These are phyloP conservation scores for Thereuonema tuberculata DNA, from an alignment of 1,140 invertebrate genomes.

Conservation along the genomic window DNA sequence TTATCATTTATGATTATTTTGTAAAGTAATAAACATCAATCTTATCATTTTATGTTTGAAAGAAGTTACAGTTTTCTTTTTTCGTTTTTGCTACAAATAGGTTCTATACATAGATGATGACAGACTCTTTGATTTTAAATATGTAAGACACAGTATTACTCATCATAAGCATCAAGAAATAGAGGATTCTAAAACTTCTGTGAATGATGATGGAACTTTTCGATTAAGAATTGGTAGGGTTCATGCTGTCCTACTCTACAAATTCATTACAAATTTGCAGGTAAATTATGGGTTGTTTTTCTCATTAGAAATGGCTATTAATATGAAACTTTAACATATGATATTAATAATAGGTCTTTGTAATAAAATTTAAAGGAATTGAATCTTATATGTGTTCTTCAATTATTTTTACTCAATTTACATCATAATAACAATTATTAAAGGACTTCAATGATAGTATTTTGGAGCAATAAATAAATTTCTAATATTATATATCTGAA, in stretches of 20 bases:
- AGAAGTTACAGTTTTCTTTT: too few relatives aligned
- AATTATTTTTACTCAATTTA: too few relatives aligned
- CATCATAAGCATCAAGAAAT: slow-evolving; percentile 30
- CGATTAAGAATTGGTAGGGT: slow-evolving; percentile 53
- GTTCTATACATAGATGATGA: slow-evolving; percentile 56
- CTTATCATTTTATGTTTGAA: slow-evolving; percentile 9
- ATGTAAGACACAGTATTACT: slow-evolving; percentile 49
- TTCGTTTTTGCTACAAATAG: too few relatives aligned
- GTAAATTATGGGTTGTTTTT: slow-evolving; percentile 32
- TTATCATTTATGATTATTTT: slow-evolving; percentile 10
- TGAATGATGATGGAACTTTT: slow-evolving; percentile 50
- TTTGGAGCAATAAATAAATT: too few relatives aligned
- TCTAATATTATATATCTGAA: too few relatives aligned
- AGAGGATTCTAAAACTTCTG: slow-evolving; percentile 27
- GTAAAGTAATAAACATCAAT: not conserved
- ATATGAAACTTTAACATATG: too few relatives aligned
- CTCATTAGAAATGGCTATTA: too few relatives aligned
- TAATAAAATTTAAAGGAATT: too few relatives aligned
- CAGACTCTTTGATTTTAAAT: slow-evolving; percentile 59
- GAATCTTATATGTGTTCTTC: too few relatives aligned
- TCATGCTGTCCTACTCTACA: slow-evolving; percentile 53
- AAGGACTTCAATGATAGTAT: too few relatives aligned
- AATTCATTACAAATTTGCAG: slow-evolving; percentile 53
- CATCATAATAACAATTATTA: too few relatives aligned
- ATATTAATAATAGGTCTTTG: too few relatives aligned